Conservation (phyloP, 1,140 invertebrate genomes). For the Battus philenor region DNA sequence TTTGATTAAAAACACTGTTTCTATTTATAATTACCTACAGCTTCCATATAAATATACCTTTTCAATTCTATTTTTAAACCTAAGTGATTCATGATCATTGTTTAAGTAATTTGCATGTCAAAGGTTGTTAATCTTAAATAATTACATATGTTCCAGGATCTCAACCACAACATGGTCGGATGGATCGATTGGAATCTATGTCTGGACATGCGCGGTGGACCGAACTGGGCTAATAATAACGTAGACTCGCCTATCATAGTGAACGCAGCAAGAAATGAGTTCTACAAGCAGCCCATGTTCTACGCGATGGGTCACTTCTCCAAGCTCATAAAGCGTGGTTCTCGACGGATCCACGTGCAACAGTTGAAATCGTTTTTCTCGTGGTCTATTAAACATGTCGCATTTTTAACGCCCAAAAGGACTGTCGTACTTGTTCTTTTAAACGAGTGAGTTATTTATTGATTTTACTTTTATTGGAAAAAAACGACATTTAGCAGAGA, state of each 20-base stretch:
- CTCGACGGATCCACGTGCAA: constrained; percentile 66
- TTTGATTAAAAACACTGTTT: no score
- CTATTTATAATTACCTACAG: no score
- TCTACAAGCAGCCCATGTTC: constrained; percentile 93
- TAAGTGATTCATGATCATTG: no score
- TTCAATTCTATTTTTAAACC: no score
- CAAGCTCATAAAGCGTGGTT: constrained; percentile 83
- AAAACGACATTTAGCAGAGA: neutral
- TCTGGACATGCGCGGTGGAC: constrained; percentile 85
- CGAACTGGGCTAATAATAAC: constrained; percentile 85
- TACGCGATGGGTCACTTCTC: constrained; percentile 92
- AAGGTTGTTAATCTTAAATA: no score
- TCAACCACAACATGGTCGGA: constrained; percentile 82
- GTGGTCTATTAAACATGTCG: constrained; percentile 26
- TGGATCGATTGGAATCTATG: constrained; percentile 95
- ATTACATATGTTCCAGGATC: constrained; percentile 81
- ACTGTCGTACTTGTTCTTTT: constrained; percentile 40
- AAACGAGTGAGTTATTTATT: constrained; percentile 35
- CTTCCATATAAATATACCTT: no score
- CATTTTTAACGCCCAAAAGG: constrained; percentile 39
- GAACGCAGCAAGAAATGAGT: constrained; percentile 78
- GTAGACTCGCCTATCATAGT: constrained; percentile 89
- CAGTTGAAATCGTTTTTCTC: constrained; percentile 18
- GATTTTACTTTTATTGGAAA: neutral
- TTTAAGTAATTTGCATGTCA: no score